Evolutionary conservation across 2,113 vertebrate genomes (phyloP).

Genomic region (Phyllostomus hastatus): DNA sequence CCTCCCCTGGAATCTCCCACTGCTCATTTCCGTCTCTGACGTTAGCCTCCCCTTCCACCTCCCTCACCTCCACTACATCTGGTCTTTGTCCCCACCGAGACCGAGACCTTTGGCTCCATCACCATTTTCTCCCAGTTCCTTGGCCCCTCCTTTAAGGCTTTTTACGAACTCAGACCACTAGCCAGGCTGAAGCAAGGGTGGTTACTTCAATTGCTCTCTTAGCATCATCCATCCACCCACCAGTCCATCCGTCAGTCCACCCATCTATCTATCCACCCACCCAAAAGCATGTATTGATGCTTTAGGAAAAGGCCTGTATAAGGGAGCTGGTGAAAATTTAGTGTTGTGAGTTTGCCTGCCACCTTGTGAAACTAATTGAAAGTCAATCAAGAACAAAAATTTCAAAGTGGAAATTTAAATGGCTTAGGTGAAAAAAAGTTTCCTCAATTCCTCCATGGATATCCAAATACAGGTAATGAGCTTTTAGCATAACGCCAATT

Average conservation of each 20-base stretch:
- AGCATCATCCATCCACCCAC: background rate
- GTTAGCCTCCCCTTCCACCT: background rate
- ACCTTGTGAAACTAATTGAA: conserved; percentile 11
- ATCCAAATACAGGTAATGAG: background rate
- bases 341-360: background rate
- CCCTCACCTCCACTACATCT: background rate
- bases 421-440: background rate
- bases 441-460: background rate
- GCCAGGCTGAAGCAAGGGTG: background rate
- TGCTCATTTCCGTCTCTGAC: background rate
- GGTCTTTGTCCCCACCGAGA: background rate
- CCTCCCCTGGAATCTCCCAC: background rate
- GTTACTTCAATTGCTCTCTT: background rate
- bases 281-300: background rate
- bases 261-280: background rate
- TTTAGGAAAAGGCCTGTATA: background rate
- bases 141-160: background rate
- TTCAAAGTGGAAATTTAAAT: conserved; percentile 28
- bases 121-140: background rate
- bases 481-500: background rate
- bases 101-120: background rate
- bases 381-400: background rate
- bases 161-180: background rate
- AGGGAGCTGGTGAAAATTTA: background rate
- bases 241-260: no score